These are phyloP conservation scores for Athene cunicularia DNA, from an alignment of 2,113 vertebrate genomes.

Conservation along the genomic window DNA sequence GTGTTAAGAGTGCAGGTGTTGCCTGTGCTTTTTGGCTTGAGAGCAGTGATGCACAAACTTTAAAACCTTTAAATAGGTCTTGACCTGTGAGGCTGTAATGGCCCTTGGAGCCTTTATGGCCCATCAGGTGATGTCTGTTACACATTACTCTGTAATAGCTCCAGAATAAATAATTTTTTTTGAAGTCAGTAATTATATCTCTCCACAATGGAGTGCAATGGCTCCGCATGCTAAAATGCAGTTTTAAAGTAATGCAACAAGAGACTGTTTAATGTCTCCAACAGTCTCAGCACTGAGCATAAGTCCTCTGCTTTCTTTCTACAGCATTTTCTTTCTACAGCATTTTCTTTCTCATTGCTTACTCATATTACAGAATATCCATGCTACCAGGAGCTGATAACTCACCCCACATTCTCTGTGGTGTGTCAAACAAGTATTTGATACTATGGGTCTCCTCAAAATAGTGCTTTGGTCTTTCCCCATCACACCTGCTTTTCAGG, in stretches of 20 bases:
- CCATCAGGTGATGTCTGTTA: constrained; percentile 41
- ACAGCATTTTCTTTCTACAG: neutral
- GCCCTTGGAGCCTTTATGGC: neutral
- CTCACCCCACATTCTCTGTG: neutral
- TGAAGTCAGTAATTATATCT: constrained; percentile 24
- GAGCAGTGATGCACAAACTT: constrained; percentile 44
- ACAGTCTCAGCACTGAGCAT: accelerated
- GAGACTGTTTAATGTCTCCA: constrained; percentile 35
- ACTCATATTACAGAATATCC: neutral
- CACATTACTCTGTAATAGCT: constrained; percentile 34
- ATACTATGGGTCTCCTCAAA: neutral
- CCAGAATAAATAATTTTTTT: constrained; percentile 38
- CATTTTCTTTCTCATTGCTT: neutral
- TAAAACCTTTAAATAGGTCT: constrained; percentile 17
- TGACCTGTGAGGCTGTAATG: constrained; percentile 35
- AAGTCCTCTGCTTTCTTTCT: neutral
- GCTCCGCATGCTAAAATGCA: neutral
- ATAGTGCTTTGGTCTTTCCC: constrained; percentile 18
- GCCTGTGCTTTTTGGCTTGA: neutral
- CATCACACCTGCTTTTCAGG: neutral
- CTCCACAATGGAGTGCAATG: neutral
- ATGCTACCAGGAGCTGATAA: neutral
- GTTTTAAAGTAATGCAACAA: constrained; percentile 11
- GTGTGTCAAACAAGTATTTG: neutral
- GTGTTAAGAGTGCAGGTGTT: neutral